These are phyloP conservation scores for Melozone crissalis DNA, from an alignment of 2,113 vertebrate species.

Conservation along the genomic window DNA sequence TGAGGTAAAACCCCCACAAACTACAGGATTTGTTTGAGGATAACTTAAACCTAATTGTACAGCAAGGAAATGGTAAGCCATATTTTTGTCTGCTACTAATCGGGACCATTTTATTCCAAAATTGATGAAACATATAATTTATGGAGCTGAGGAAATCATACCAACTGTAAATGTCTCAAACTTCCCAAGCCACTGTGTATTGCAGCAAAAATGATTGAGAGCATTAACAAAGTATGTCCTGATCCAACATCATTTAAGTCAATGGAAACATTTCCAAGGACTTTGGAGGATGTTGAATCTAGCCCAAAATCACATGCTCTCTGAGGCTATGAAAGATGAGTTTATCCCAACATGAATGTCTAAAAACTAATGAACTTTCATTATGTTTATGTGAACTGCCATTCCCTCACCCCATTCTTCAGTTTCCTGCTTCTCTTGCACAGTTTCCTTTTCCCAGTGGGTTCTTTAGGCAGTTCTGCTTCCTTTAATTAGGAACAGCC, in stretches of 20 bases:
- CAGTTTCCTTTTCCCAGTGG: constrained; percentile 45
- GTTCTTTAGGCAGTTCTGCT: constrained; percentile 26
- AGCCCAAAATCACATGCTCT: neutral
- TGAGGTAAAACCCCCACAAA: neutral
- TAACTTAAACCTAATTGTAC: constrained; percentile 2
- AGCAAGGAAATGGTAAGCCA: neutral
- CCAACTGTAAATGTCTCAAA: neutral
- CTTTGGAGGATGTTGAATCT: neutral
- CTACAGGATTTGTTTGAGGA: neutral
- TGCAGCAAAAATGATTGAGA: neutral
- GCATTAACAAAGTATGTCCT: neutral
- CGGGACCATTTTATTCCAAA: neutral
- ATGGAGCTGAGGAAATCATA: neutral
- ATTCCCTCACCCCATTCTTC: constrained; percentile 42
- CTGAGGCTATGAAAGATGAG: neutral
- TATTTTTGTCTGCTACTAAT: neutral
- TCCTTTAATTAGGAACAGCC: constrained; percentile 56
- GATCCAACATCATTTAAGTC: constrained; percentile 3
- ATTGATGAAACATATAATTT: neutral
- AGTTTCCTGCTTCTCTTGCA: constrained; percentile 38
- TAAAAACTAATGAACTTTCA: constrained; percentile 31
- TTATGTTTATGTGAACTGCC: neutral
- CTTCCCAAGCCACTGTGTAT: neutral
- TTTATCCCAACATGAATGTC: neutral
- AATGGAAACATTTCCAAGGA: constrained; percentile 14